Evolutionary conservation across 2,797 vertebrate species (phyloP).

Genomic region (Knipowitschia caucasica): DNA sequence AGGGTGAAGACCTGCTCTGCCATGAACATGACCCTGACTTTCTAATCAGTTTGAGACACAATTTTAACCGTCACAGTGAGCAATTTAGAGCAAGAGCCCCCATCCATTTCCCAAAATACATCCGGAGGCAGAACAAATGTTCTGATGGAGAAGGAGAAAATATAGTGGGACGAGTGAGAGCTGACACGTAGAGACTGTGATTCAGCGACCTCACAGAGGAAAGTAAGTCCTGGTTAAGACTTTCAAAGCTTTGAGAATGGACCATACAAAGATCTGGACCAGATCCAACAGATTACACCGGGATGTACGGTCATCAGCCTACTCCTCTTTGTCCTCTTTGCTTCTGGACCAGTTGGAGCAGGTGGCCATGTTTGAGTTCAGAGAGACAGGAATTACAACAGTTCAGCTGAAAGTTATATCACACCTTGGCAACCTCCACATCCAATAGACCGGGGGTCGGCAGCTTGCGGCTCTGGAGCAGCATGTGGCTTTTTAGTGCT

Average conservation of each 20-base stretch:
- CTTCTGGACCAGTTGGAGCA: constrained; percentile 16
- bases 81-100: constrained; percentile 1
- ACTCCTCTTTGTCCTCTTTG: constrained; percentile 7
- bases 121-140: constrained; percentile 24
- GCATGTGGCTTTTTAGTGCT: no score
- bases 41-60: constrained; percentile 73
- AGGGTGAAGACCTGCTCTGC: constrained; percentile 63
- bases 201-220: constrained; percentile 17
- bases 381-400: constrained; percentile 24
- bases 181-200: constrained; percentile 3
- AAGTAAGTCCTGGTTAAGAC: constrained; percentile 25
- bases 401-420: no score
- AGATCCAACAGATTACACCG: not conserved
- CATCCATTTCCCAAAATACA: constrained; percentile 36
- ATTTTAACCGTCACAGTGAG: constrained; percentile 22
- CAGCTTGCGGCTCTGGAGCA: no score
- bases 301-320: not conserved
- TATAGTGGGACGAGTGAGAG: not conserved
- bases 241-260: constrained; percentile 26
- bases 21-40: constrained; percentile 66
- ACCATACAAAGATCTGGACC: constrained; percentile 14
- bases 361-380: constrained; percentile 6
- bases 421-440: not conserved
- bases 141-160: constrained; percentile 20
- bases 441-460: constrained; percentile 3